Conservation (phyloP, 2,888 invertebrate genomes). For the Labia minor region DNA sequence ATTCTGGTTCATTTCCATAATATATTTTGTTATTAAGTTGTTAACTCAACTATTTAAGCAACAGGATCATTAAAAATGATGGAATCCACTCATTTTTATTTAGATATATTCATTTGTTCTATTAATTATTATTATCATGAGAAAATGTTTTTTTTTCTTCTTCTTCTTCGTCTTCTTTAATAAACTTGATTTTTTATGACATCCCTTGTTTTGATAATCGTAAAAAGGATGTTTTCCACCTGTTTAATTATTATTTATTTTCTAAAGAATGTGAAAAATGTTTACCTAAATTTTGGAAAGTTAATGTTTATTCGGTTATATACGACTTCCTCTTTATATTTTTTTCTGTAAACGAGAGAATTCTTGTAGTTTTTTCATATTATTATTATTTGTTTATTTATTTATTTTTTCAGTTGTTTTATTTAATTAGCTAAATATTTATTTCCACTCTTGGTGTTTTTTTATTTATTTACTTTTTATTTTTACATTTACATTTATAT, state of each 20-base stretch:
- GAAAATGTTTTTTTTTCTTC: not conserved
- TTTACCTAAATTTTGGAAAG: not conserved
- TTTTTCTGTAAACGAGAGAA: not conserved
- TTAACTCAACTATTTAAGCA: not conserved
- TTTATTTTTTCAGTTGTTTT: not conserved
- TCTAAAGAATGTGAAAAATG: slow-evolving; percentile 7
- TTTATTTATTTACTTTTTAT: not conserved
- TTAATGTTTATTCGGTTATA: not conserved
- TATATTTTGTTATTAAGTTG: not conserved
- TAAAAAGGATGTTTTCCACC: not conserved
- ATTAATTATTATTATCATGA: not conserved
- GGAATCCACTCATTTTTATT: not conserved
- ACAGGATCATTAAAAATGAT: not conserved
- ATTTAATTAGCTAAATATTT: not conserved
- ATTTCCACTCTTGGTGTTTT: not conserved
- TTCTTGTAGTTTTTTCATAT: not conserved
- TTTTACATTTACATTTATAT: no score
- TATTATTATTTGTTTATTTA: not conserved
- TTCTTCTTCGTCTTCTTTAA: not conserved
- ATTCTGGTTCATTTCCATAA: not conserved
- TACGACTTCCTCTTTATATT: not conserved
- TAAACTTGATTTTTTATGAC: not conserved
- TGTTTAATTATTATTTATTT: slow-evolving; percentile 5
- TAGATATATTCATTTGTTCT: not conserved
- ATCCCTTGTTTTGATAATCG: not conserved